A percentile compares a stretch with the other conserved stretches of the same genome.
Conservation (phyloP, 2,113 vertebrate genomes). For the Zosterops japonicus region DNA sequence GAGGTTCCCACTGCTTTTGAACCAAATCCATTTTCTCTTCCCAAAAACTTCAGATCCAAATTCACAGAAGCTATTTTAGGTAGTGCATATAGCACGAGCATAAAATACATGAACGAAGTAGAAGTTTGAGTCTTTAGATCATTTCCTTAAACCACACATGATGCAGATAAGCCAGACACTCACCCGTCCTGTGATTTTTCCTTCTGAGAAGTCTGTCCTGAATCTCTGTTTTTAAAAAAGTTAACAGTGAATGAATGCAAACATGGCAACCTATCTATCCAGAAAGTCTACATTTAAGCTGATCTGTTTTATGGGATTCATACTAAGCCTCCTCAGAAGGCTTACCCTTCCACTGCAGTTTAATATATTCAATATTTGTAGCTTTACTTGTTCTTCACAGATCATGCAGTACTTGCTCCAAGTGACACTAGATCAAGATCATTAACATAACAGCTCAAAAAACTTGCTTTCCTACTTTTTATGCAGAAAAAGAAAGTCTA, state of each 20-base stretch:
- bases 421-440: not conserved
- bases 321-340: not conserved
- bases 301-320: not conserved
- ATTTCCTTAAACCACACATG: not conserved
- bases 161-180: slow-evolving; percentile 69
- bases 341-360: not conserved
- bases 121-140: not conserved
- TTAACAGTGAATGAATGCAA: slow-evolving; percentile 1
- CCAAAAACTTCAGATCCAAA: not conserved
- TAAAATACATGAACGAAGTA: not conserved
- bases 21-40: not conserved
- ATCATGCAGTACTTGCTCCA: not conserved
- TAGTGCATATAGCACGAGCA: not conserved
- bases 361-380: not conserved
- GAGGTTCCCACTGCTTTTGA: not conserved
- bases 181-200: slow-evolving; percentile 97
- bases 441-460: not conserved
- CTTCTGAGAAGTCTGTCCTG: slow-evolving; percentile 98
- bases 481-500: not conserved
- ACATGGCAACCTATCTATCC: not conserved
- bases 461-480: not conserved
- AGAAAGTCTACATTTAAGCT: not conserved
- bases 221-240: slow-evolving; percentile 84
- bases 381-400: not conserved
- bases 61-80: not conserved